These are phyloP conservation scores for Luperina nickerlii DNA, from an alignment of 2,888 invertebrate genomes.

Conservation along the genomic window DNA sequence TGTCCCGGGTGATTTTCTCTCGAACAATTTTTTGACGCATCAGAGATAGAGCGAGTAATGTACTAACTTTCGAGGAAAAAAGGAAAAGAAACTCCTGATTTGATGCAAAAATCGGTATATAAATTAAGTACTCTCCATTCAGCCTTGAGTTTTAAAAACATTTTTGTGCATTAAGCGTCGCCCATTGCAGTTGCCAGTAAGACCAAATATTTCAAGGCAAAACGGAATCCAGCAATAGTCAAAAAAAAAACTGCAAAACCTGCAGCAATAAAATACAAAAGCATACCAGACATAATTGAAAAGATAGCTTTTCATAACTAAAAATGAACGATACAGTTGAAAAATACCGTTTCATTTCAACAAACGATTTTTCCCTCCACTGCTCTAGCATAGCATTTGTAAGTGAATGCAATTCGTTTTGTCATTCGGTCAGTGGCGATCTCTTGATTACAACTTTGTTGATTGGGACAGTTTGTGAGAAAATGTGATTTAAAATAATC, in stretches of 20 bases:
- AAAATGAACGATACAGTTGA: conserved; percentile 28
- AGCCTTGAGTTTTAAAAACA: not conserved
- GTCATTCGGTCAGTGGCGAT: conserved; percentile 35
- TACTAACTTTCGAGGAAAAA: not conserved
- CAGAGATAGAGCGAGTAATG: too few species aligned
- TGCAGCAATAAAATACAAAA: conserved; percentile 5
- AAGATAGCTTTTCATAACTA: conserved; percentile 54
- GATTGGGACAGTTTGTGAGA: conserved; percentile 45
- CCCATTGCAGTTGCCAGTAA: conserved; percentile 1
- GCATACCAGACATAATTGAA: conserved; percentile 42
- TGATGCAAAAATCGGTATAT: not conserved
- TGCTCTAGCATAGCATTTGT: conserved; percentile 45
- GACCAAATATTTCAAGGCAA: not conserved
- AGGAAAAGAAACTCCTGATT: not conserved
- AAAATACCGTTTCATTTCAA: conserved; percentile 34
- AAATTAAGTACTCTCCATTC: not conserved
- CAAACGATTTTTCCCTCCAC: conserved; percentile 53
- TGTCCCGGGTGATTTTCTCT: not conserved
- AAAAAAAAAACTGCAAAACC: not conserved
- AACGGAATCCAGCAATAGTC: not conserved
- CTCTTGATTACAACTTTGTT: conserved; percentile 30
- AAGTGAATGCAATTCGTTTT: conserved; percentile 46
- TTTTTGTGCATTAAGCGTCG: not conserved
- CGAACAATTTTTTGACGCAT: not conserved
- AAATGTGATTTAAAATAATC: conserved; percentile 8